These are phyloP conservation scores for Pseudococcus viburni DNA, from an alignment of 2,888 invertebrate species.

Conservation along the genomic window DNA sequence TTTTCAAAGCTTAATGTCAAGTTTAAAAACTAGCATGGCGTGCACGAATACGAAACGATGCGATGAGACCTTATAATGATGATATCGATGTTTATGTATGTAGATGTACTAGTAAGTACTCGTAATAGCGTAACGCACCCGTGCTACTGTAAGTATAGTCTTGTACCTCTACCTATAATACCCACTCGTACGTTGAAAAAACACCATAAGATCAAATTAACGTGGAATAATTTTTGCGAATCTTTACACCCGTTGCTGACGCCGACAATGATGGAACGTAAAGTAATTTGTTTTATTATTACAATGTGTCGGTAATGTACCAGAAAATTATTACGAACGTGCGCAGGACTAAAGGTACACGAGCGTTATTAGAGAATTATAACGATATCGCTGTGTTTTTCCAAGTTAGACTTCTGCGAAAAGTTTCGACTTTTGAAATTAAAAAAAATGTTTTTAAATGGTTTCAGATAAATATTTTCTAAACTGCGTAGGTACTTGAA, in stretches of 20 bases:
- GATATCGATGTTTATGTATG: not conserved
- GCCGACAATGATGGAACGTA: slow-evolving; percentile 14
- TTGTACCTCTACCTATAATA: too few species aligned
- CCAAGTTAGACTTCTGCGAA: not conserved
- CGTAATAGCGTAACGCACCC: not conserved
- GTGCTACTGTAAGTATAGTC: not conserved
- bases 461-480: too few species aligned
- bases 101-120: too few species aligned
- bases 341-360: not conserved
- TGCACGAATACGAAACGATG: not conserved
- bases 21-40: not conserved
- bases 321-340: slow-evolving; percentile 14
- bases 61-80: slow-evolving; percentile 11
- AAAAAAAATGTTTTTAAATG: too few species aligned
- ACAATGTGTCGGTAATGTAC: slow-evolving; percentile 5
- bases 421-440: not conserved
- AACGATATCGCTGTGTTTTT: not conserved
- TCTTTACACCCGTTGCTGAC: not conserved
- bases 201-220: not conserved
- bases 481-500: too few species aligned
- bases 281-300: slow-evolving; percentile 7
- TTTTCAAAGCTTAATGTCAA: slow-evolving; percentile 8
- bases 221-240: not conserved
- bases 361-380: not conserved
- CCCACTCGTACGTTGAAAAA: not conserved